Evolutionary conservation across 2,797 vertebrate species (phyloP).

Genomic region (Anas acuta): DNA sequence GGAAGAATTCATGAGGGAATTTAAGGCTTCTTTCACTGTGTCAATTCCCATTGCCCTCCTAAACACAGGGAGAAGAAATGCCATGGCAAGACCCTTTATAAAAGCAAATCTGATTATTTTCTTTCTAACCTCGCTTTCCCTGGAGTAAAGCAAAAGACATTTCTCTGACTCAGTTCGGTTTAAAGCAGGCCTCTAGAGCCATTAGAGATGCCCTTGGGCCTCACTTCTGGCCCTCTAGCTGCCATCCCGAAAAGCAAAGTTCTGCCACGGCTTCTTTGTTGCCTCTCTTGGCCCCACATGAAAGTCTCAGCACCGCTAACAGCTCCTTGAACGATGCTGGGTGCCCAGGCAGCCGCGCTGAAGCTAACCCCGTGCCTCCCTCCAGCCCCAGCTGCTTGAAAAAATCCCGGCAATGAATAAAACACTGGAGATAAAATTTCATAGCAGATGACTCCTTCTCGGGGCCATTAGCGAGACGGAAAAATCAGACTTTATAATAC

Average conservation of each 20-base stretch:
- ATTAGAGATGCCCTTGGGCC: not conserved
- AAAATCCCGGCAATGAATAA: not conserved
- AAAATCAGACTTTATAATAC: constrained; percentile 46
- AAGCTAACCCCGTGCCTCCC: not conserved
- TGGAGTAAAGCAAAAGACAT: not conserved
- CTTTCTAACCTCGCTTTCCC: not conserved
- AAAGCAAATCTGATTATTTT: not conserved
- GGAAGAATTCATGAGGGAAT: not conserved
- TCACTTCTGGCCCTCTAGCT: not conserved
- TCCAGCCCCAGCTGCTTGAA: not conserved
- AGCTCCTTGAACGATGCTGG: not conserved
- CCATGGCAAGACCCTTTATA: not conserved
- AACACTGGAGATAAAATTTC: constrained; percentile 38
- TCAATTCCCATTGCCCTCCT: not conserved
- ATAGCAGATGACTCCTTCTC: not conserved
- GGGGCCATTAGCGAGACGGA: not conserved
- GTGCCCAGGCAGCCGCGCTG: not conserved
- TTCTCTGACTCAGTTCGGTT: not conserved
- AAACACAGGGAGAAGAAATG: not conserved
- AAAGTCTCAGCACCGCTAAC: not conserved
- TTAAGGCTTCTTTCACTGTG: not conserved
- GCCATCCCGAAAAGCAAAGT: not conserved
- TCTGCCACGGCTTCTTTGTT: not conserved
- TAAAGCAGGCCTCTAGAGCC: not conserved
- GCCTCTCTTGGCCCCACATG: not conserved